Percentiles rank a stretch among this genome's conserved stretches.
Conservation (phyloP, 2,888 invertebrate genomes). For the Caenorhabditis macrosperma region DNA sequence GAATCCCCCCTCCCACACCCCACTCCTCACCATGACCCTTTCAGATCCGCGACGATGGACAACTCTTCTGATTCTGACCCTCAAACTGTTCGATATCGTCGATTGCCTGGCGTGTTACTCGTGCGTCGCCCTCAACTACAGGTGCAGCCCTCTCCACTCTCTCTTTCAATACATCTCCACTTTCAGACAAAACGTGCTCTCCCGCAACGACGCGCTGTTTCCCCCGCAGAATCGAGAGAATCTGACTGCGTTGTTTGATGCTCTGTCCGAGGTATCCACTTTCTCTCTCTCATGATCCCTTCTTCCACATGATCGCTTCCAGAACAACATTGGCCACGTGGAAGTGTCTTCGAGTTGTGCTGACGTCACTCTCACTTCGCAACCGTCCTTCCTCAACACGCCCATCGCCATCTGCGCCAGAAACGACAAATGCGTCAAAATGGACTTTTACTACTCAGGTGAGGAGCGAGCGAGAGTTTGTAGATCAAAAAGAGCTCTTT, state of each 20-base stretch:
- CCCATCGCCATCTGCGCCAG: constrained; percentile 35
- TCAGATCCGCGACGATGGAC: constrained; percentile 33
- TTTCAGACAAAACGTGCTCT: constrained; percentile 56
- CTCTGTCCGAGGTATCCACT: constrained; percentile 43
- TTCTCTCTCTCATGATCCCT: not conserved
- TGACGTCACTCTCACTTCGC: constrained; percentile 54
- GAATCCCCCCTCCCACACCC: not conserved
- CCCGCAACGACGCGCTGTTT: constrained; percentile 40
- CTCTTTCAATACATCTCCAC: not conserved
- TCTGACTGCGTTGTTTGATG: constrained; percentile 50
- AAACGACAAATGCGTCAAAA: constrained; percentile 48
- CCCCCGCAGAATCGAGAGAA: constrained; percentile 53
- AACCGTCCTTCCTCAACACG: constrained; percentile 47
- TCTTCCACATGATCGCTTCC: constrained; percentile 26
- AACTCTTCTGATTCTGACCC: constrained; percentile 25
- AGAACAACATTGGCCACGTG: constrained; percentile 35
- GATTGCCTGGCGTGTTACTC: constrained; percentile 53
- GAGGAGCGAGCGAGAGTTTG: no score
- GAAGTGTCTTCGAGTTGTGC: constrained; percentile 55
- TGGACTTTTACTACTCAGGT: constrained; percentile 55
- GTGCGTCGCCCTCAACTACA: constrained; percentile 55
- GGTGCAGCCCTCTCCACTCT: constrained; percentile 7
- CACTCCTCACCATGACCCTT: constrained; percentile 20
- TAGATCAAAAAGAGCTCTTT: not conserved
- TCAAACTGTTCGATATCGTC: constrained; percentile 25